Conservation (phyloP, 2,888 invertebrate species). For the Bugula neritina region DNA sequence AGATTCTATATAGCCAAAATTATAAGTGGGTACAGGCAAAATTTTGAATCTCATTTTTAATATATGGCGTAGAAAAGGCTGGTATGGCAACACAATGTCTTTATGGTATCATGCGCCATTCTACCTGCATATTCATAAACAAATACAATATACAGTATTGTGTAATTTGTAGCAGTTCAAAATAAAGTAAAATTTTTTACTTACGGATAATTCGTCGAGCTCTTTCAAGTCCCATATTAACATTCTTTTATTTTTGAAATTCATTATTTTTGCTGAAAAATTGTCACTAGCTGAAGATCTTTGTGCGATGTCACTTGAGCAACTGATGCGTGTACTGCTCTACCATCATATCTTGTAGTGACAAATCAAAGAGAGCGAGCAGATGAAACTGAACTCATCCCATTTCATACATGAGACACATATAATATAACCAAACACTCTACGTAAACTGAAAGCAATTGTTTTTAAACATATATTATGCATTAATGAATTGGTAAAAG, state of each 20-base stretch:
- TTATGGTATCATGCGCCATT: neutral
- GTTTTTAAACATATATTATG: neutral
- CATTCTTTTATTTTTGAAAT: slow-evolving; percentile 17
- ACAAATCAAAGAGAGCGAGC: neutral
- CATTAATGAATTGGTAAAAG: too few species aligned
- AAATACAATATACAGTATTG: neutral
- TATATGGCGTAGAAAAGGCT: neutral
- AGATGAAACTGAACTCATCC: neutral
- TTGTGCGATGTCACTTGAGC: neutral
- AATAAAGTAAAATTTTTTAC: neutral
- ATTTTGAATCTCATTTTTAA: neutral
- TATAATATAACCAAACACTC: neutral
- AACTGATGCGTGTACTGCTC: neutral
- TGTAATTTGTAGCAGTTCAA: neutral
- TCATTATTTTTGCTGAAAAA: neutral
- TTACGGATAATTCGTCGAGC: slow-evolving; percentile 5
- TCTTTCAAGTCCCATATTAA: slow-evolving; percentile 25
- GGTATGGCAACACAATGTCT: neutral
- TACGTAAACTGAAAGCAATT: too few species aligned
- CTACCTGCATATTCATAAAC: neutral
- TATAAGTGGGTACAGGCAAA: neutral
- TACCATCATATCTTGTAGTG: slow-evolving; percentile 14
- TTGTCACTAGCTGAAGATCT: neutral
- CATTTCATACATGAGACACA: too few species aligned
- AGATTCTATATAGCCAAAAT: neutral